A percentile compares a stretch with the other conserved stretches of the same genome.
These are phyloP conservation scores for Eidolon dupreanum DNA, from an alignment of 2,797 vertebrate genomes.

Conservation along the genomic window DNA sequence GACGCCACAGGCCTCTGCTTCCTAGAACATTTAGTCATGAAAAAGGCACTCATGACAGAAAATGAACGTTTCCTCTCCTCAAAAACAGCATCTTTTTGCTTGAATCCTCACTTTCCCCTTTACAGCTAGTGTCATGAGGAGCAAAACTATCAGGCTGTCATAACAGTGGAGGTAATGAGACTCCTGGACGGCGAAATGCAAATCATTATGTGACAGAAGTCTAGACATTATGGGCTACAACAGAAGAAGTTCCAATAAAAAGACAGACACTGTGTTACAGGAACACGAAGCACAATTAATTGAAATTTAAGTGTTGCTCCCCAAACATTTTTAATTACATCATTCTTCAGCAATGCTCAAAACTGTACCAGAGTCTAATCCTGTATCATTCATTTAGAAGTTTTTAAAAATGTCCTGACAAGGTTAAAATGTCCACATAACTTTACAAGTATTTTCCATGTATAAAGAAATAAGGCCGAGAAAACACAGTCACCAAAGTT, in stretches of 20 bases:
- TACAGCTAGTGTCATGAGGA: rapidly evolving
- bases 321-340: constrained; percentile 64
- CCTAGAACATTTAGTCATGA: background rate
- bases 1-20: background rate
- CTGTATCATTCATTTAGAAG: background rate
- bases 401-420: background rate
- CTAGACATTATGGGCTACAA: background rate
- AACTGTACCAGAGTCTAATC: constrained; percentile 5
- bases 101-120: background rate
- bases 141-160: background rate
- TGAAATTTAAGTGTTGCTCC: constrained; percentile 62
- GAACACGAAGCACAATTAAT: constrained; percentile 46
- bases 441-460: background rate
- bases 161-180: background rate
- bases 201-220: background rate
- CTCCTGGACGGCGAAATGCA: background rate
- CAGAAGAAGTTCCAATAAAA: constrained; percentile 7
- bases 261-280: constrained; percentile 4
- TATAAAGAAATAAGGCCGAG: background rate
- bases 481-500: background rate
- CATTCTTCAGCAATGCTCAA: constrained; percentile 34
- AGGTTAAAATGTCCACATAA: constrained; percentile 22
- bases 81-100: background rate
- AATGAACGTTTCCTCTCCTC: background rate
- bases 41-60: background rate